A percentile compares a stretch with the other conserved stretches of the same genome.
Conservation (phyloP, 1,140 invertebrate species). For the Megalopta genalis region DNA sequence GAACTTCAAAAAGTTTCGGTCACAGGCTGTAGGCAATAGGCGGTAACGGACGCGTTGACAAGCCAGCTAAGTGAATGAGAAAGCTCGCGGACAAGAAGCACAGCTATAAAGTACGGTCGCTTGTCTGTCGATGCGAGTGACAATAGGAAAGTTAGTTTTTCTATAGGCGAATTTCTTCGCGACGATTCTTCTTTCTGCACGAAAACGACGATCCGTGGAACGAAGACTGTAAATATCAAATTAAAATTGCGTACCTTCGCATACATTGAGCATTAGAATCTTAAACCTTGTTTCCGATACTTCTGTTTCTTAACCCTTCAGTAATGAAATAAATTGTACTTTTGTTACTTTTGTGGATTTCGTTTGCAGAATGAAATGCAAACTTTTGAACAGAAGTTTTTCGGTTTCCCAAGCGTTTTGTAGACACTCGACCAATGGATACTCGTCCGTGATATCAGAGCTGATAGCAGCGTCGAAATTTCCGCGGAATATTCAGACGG, state of each 20-base stretch:
- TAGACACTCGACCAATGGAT: constrained; percentile 27
- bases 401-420: constrained; percentile 44
- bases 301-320: too few species aligned
- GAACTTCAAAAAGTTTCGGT: constrained; percentile 41
- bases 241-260: too few species aligned
- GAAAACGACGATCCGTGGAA: background rate
- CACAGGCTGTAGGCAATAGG: constrained; percentile 18
- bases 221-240: too few species aligned
- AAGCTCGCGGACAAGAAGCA: constrained; percentile 15
- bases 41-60: constrained; percentile 38
- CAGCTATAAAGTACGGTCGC: constrained; percentile 42
- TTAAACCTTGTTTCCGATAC: too few species aligned
- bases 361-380: too few species aligned
- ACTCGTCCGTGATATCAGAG: constrained; percentile 15
- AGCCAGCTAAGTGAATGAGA: constrained; percentile 35
- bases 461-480: constrained; percentile 53
- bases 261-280: too few species aligned
- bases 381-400: background rate
- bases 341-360: too few species aligned
- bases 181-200: background rate
- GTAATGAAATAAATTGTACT: background rate
- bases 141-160: constrained; percentile 17
- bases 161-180: background rate
- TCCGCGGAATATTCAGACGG: constrained; percentile 55
- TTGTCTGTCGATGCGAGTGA: constrained; percentile 29